Percentiles rank a stretch among this genome's conserved stretches.
Evolutionary conservation across 2,113 vertebrate genomes (phyloP).

Genomic region (Cervus canadensis): DNA sequence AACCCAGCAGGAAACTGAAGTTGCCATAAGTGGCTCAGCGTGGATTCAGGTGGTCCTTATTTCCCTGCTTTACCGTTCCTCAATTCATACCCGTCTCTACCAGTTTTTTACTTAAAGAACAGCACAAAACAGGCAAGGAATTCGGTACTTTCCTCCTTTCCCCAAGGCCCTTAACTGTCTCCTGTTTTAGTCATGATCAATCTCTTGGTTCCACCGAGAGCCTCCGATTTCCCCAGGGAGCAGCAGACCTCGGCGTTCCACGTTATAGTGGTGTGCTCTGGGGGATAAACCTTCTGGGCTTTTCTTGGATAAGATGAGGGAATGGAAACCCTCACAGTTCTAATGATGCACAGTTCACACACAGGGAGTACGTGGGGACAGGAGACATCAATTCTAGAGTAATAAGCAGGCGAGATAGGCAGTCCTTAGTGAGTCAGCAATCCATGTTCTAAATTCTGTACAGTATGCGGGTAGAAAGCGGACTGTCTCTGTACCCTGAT

Average conservation of each 20-base stretch:
- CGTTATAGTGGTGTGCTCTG: fast-evolving
- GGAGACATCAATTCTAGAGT: neutral
- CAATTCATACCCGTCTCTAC: neutral
- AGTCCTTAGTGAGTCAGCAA: neutral
- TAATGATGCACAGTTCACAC: neutral
- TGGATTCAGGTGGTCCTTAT: neutral
- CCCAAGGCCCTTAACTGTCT: neutral
- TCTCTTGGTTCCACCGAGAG: neutral
- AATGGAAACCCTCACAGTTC: neutral
- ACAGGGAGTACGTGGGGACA: neutral
- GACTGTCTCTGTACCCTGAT: neutral
- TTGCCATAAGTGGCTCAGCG: fast-evolving
- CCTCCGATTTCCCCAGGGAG: neutral
- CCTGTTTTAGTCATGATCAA: neutral
- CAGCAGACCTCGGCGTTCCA: neutral
- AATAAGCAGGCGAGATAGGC: neutral
- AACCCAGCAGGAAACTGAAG: neutral
- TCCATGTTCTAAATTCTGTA: neutral
- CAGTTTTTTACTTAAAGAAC: neutral
- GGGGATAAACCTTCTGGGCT: neutral
- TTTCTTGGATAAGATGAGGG: neutral
- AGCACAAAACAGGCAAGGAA: neutral
- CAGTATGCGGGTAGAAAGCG: neutral
- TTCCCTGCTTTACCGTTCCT: neutral
- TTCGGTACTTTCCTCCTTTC: no score